These are phyloP conservation scores for Frieseomelitta varia DNA, from an alignment of 1,140 invertebrate species.

Conservation along the genomic window DNA sequence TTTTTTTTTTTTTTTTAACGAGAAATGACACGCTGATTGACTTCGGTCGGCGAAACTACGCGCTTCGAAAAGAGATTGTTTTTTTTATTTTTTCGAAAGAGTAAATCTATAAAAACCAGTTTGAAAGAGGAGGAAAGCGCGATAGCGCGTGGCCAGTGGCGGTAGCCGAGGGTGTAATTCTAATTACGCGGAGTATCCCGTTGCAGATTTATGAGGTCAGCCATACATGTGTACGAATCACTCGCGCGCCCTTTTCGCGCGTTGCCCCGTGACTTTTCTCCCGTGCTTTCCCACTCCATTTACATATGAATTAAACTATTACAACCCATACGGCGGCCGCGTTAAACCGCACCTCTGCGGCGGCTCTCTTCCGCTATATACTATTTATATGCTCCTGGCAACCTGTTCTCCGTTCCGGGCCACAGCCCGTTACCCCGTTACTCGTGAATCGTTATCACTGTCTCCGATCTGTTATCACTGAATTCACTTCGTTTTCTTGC, in stretches of 20 bases:
- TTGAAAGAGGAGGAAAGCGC: not conserved
- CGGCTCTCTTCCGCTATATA: not conserved
- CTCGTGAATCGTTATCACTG: not conserved
- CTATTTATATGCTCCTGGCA: not conserved
- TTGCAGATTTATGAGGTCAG: constrained; percentile 79
- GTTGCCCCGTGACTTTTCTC: constrained; percentile 54
- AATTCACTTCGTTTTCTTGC: not conserved
- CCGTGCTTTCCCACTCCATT: constrained; percentile 73
- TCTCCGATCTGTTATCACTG: constrained; percentile 5
- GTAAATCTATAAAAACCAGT: too few species aligned
- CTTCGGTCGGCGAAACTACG: too few species aligned
- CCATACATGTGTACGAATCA: constrained; percentile 68
- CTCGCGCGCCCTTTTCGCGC: constrained; percentile 60
- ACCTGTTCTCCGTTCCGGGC: not conserved
- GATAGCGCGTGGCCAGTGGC: constrained; percentile 12
- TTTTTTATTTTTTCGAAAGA: too few species aligned
- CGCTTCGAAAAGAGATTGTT: too few species aligned
- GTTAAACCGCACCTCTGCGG: not conserved
- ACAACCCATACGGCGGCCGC: constrained; percentile 58
- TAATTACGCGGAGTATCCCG: constrained; percentile 78
- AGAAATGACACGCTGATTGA: too few species aligned
- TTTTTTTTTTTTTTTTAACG: too few species aligned
- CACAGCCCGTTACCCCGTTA: not conserved
- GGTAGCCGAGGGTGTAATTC: constrained; percentile 67
- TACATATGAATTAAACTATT: constrained; percentile 81